Conservation (phyloP, 2,888 invertebrate species). For the Lasius fuliginosus region DNA sequence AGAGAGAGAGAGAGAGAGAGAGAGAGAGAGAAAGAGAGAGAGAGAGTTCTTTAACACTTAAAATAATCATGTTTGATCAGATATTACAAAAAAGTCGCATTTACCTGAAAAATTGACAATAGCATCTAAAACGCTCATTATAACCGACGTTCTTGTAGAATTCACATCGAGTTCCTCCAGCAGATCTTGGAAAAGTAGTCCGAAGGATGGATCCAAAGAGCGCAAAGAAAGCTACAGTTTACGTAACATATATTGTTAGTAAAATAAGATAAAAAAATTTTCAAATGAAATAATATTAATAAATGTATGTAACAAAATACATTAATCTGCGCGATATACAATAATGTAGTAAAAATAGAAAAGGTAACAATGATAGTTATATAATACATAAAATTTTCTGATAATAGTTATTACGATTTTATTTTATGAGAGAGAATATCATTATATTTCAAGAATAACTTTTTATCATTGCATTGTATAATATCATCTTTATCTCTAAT, state of each 20-base stretch:
- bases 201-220: constrained; percentile 93
- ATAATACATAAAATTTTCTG: not conserved
- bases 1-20: too few species aligned
- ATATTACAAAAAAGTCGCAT: not conserved
- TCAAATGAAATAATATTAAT: not conserved
- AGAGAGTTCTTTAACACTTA: too few species aligned
- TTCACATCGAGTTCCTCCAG: constrained; percentile 90
- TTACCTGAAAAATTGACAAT: constrained; percentile 92
- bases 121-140: constrained; percentile 92
- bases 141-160: constrained; percentile 92
- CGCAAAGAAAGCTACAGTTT: constrained; percentile 90
- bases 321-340: not conserved
- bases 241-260: not conserved
- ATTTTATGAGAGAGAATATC: not conserved
- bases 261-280: not conserved
- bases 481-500: not conserved
- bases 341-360: not conserved
- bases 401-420: not conserved
- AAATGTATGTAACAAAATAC: too few species aligned
- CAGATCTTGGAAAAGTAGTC: constrained; percentile 92
- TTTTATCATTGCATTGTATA: not conserved
- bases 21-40: too few species aligned
- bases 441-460: not conserved
- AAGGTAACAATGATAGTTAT: not conserved
- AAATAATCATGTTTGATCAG: not conserved